Evolutionary conservation across 2,797 vertebrate species (phyloP), one percentile per base, ranked within the genome.

Genomic region (Acestrorhynchus altus): DNA sequence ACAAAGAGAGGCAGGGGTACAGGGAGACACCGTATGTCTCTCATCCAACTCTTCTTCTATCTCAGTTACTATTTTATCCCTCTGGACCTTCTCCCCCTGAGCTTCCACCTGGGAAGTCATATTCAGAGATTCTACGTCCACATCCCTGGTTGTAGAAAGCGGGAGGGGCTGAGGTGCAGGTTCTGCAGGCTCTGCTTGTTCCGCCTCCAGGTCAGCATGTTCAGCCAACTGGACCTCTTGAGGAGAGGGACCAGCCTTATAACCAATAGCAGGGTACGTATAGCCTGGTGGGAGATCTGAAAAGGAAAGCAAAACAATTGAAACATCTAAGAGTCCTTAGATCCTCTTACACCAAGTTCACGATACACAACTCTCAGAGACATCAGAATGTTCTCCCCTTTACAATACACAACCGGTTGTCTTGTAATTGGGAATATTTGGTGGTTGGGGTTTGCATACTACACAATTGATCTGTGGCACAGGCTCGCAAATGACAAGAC

Each of bases 231-330:
- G 93, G 3, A 91, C 88, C 59, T 92, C 91, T 22, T 92, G 89
- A 79, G 94, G 91, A 52, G 93, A 93, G 35, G 94, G 92, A 65
- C 94, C 90, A 4, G 93, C 89, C 71, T 95, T 92, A 90, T 95
- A 97, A 82, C 92, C 93, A 89, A 94, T 87, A 82, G 89, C 81
- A 10, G 96, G 94, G 88, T 93, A 96, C 69, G 89, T 86, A 80
- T 95, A 96, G 75, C 94, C 93, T 11, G 96, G 95, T 83, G 95
- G 96, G 69, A 97, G 87, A 83, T 96, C 97, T 98, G 86, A 0
- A 47, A 42, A 81, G 63, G 80, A 65, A 72, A 7, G 64, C 15
- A 59, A 20, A 60, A 54, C 16, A 3, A 20, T 28, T 9, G 26
- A 68, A 39, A 16, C 12, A 26, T 49, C 56, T 57, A 71, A 31